Evolutionary conservation across 1,140 invertebrate genomes (phyloP).

Genomic region (Cotesia glomerata): DNA sequence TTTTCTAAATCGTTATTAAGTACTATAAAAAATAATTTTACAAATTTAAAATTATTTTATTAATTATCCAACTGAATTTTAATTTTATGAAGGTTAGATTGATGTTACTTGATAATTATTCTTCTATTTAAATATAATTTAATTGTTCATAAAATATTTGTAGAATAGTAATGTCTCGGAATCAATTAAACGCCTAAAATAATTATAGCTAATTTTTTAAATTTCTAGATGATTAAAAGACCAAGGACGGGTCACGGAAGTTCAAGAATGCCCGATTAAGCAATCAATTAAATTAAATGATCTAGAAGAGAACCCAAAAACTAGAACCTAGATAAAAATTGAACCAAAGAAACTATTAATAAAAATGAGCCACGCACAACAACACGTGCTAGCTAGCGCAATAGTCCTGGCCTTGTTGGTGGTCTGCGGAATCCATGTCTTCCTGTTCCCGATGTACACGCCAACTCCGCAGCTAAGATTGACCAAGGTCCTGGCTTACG

Average conservation of each 20-base stretch:
- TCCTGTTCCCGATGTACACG: slow-evolving; percentile 69
- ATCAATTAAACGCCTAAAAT: too few species aligned
- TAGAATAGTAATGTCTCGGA: too few species aligned
- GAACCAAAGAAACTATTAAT: slow-evolving; percentile 15
- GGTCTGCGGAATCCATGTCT: slow-evolving; percentile 68
- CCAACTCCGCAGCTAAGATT: slow-evolving; percentile 53
- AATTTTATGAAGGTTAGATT: too few species aligned
- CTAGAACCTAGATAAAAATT: slow-evolving; percentile 24
- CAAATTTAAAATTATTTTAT: too few species aligned
- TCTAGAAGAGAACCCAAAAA: background rate
- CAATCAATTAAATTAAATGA: background rate
- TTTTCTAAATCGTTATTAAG: too few species aligned
- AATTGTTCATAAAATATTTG: too few species aligned
- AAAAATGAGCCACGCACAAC: slow-evolving; percentile 61
- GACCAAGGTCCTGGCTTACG: slow-evolving; percentile 61
- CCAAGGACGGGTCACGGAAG: slow-evolving; percentile 57
- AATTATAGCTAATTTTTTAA: too few species aligned
- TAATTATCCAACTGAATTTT: too few species aligned
- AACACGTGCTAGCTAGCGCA: slow-evolving; percentile 68
- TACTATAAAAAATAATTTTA: too few species aligned
- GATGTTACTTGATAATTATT: too few species aligned
- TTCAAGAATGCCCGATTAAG: slow-evolving; percentile 58
- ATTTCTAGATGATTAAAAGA: slow-evolving; percentile 47
- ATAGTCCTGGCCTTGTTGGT: slow-evolving; percentile 67
- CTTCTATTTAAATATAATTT: too few species aligned